A percentile compares a stretch with the other conserved stretches of the same genome.
These are phyloP conservation scores for Poeciliopsis turrubarensis DNA, from an alignment of 2,113 vertebrate genomes.

Conservation along the genomic window DNA sequence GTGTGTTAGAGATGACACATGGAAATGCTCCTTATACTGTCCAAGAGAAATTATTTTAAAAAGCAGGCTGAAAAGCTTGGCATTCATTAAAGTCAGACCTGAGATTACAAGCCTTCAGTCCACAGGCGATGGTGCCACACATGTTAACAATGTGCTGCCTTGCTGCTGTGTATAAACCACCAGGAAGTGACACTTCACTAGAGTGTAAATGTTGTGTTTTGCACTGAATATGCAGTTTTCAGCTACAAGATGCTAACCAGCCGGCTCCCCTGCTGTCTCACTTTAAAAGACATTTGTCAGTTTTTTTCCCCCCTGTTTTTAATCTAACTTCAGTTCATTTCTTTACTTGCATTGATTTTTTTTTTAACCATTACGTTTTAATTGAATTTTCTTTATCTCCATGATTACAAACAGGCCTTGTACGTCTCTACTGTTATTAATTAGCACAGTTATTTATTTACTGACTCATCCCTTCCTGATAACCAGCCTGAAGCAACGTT, in stretches of 20 bases:
- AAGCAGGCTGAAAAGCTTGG: constrained; percentile 52
- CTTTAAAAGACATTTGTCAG: constrained; percentile 38
- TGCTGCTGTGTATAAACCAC: constrained; percentile 28
- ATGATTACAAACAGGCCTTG: not conserved
- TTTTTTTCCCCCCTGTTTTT: not conserved
- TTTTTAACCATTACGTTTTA: constrained; percentile 11
- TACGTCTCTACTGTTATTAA: constrained; percentile 10
- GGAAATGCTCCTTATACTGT: constrained; percentile 51
- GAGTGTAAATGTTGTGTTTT: constrained; percentile 44
- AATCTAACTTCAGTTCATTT: constrained; percentile 22
- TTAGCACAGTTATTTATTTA: constrained; percentile 18
- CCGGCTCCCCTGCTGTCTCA: constrained; percentile 38
- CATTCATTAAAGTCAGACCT: constrained; percentile 64
- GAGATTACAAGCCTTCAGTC: constrained; percentile 51
- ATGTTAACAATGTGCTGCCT: constrained; percentile 34
- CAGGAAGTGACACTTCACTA: constrained; percentile 28
- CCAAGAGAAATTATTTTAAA: constrained; percentile 60
- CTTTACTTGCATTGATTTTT: constrained; percentile 16
- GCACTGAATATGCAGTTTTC: constrained; percentile 46
- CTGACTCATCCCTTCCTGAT: constrained; percentile 2
- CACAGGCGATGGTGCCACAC: constrained; percentile 44
- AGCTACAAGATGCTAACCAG: constrained; percentile 40
- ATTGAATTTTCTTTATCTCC: constrained; percentile 23
- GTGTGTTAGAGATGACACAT: constrained; percentile 28
- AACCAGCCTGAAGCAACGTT: constrained; percentile 32